Conservation (phyloP, 2,888 invertebrate species). For the Plagodis pulveraria region DNA sequence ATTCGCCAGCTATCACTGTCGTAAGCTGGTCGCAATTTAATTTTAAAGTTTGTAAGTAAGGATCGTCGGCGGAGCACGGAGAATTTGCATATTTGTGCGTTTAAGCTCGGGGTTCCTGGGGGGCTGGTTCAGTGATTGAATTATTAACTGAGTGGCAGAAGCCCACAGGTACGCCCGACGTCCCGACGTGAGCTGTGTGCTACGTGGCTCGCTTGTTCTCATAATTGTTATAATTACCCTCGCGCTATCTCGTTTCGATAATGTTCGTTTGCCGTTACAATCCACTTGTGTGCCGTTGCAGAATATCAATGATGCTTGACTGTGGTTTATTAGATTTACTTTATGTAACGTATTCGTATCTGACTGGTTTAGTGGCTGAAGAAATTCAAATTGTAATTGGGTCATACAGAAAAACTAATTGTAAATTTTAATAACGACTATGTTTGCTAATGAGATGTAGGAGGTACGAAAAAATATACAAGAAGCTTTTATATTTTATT, state of each 20-base stretch:
- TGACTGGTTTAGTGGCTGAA: neutral
- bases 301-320: constrained; percentile 49
- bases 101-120: constrained; percentile 53
- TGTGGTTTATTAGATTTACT: constrained; percentile 18
- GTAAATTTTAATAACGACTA: no score
- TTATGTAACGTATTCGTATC: neutral
- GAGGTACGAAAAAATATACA: no score
- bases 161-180: constrained; percentile 48
- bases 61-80: constrained; percentile 47
- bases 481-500: no score
- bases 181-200: constrained; percentile 68
- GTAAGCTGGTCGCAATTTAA: constrained; percentile 58
- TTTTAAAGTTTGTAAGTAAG: constrained; percentile 66
- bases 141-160: constrained; percentile 72
- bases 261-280: constrained; percentile 55
- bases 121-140: constrained; percentile 71
- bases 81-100: constrained; percentile 76
- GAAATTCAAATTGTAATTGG: no score
- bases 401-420: no score
- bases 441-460: no score
- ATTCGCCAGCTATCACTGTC: constrained; percentile 50
- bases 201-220: constrained; percentile 48
- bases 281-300: constrained; percentile 42
- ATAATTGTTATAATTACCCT: constrained; percentile 69
- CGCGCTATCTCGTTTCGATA: constrained; percentile 55